A percentile compares a stretch with the other conserved stretches of the same genome.
These are phyloP conservation scores for Ranitomeya variabilis DNA, from an alignment of 2,113 vertebrate species.

Conservation along the genomic window DNA sequence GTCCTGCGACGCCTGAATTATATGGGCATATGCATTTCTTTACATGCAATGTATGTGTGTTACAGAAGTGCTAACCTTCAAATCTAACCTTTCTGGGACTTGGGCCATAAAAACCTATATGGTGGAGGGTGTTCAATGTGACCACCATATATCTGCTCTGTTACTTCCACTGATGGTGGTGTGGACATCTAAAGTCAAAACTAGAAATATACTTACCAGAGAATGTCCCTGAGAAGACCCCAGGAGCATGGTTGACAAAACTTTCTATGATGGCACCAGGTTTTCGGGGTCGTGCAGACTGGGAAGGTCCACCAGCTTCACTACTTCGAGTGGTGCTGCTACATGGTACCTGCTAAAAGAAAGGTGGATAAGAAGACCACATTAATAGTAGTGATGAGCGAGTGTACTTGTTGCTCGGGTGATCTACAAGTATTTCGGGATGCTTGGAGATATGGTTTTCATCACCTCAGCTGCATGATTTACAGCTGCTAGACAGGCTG, in stretches of 20 bases:
- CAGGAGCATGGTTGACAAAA: slow-evolving; percentile 94
- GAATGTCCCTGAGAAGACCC: slow-evolving; percentile 96
- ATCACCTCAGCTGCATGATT: too few relatives aligned
- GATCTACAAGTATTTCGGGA: too few relatives aligned
- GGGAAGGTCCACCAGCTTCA: slow-evolving; percentile 67
- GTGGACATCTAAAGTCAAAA: neutral
- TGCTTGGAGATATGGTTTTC: too few relatives aligned
- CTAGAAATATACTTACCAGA: slow-evolving; percentile 76
- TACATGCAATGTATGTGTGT: too few relatives aligned
- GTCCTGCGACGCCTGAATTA: too few relatives aligned
- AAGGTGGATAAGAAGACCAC: neutral
- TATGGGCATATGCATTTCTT: too few relatives aligned
- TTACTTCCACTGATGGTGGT: neutral
- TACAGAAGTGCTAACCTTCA: too few relatives aligned
- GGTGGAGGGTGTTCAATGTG: too few relatives aligned
- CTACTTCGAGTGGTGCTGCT: slow-evolving; percentile 70
- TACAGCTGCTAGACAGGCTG: too few relatives aligned
- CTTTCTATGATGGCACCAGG: slow-evolving; percentile 94
- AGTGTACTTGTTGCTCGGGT: too few relatives aligned
- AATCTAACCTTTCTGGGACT: too few relatives aligned
- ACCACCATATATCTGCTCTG: neutral
- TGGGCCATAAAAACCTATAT: too few relatives aligned
- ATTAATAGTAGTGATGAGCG: neutral
- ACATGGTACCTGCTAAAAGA: slow-evolving; percentile 78
- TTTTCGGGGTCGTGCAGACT: slow-evolving; percentile 82